Conservation (phyloP, 1,140 invertebrate species). For the Drosophila ercepeae region DNA sequence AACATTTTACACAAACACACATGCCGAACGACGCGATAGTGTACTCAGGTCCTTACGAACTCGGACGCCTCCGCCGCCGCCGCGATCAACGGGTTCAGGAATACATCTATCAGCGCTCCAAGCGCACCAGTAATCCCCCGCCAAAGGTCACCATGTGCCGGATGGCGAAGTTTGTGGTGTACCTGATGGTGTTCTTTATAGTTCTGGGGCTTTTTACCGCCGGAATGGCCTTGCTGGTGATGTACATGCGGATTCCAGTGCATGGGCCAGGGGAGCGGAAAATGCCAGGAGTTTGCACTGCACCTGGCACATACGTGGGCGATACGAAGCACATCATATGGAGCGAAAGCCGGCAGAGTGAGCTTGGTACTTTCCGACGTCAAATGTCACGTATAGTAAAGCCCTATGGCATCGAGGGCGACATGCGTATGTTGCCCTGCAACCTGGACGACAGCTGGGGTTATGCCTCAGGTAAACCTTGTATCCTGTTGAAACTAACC, state of each 20-base stretch:
- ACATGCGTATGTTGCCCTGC: conserved; percentile 22
- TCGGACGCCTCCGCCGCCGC: conserved; percentile 17
- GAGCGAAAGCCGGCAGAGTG: background rate
- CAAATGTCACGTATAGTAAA: conserved; percentile 20
- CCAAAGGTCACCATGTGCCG: conserved; percentile 18
- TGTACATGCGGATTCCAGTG: background rate
- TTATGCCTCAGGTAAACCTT: conserved; percentile 37
- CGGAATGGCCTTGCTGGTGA: background rate
- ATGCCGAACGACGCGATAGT: conserved; percentile 22
- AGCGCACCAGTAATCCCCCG: background rate
- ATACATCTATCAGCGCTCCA: background rate
- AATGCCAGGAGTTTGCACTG: conserved; percentile 19
- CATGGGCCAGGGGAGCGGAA: conserved; percentile 28
- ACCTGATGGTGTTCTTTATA: conserved; percentile 13
- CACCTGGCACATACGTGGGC: conserved; percentile 24
- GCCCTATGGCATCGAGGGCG: conserved; percentile 12
- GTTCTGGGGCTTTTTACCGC: background rate
- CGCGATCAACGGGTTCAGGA: conserved; percentile 10
- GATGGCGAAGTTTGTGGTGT: conserved; percentile 4
- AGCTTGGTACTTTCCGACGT: conserved; percentile 3
- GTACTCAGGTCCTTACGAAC: conserved; percentile 11
- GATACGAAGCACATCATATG: conserved; percentile 38
- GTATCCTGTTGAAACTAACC: conserved; percentile 57
- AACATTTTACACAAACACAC: background rate
- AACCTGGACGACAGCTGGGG: conserved; percentile 53